Evolutionary conservation across 1,140 invertebrate species (phyloP), one percentile per base, ranked within the genome.

Genomic region (Drosophila sechellia): DNA sequence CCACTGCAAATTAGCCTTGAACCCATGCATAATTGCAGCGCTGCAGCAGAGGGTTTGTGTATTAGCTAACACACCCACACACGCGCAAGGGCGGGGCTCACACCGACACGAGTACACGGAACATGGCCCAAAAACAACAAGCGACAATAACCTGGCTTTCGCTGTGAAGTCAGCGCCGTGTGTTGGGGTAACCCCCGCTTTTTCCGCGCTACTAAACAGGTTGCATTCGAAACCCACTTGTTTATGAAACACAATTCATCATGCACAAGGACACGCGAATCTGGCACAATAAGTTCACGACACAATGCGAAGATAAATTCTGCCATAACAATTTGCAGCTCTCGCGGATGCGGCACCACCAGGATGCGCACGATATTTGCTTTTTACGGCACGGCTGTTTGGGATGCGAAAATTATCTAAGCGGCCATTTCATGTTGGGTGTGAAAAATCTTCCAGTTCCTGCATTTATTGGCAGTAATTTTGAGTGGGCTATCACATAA

Each of bases 1-100:
- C 50, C 76, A 83, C 72, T 72, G 77, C 71, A 87, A 89, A 89
- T 87, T 87, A 89, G 84, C 83, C 83, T 87, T 87, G 83, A 87
- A 87, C 83, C 84, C 75, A 66, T 59, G 79, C 79, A 87, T 87
- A 87, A 87, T 87, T 87, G 83, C 83, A 87, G 71, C 71, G 76
- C 79, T 39, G 65, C 79, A 22, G 56, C 76, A 39, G 75, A 46
- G 52, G 81, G 61, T 68, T 69, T 42, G 57, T 63, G 79, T 61
- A 83, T 83, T 89, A 58, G 83, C 75, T 87, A 84, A 84, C 50
- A 57, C 49, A 50, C 60, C 3, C 17, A 43, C 39, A 42, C 53
- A 54, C 27, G 37, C 37, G 20, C 46, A 50, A 8, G 43, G 15
- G 15, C n/a, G 4, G 17, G 43, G 10, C 45, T 22, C 20, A 35